phyloP scores from a whole-genome alignment of 2,797 vertebrate genomes.

The Propithecus perrieri region DNA sequence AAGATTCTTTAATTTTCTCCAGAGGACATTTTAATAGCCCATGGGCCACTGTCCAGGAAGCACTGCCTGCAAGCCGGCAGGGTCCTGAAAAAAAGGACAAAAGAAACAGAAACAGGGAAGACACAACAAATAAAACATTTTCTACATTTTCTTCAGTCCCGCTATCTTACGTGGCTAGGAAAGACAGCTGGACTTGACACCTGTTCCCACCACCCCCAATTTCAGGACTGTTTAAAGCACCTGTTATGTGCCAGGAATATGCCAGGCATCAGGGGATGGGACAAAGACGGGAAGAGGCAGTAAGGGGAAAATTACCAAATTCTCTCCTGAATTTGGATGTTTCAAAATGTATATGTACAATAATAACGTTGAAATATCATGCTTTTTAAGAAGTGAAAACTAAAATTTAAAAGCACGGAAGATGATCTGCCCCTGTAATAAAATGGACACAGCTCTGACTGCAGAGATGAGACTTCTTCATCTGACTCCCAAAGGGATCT shows the following conservation, averaged over 20 bases:
- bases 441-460: background rate
- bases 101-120: background rate
- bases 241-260: background rate
- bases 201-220: background rate
- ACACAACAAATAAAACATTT: background rate
- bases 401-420: background rate
- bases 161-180: background rate
- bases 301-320: background rate
- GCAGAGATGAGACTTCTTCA: background rate
- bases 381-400: constrained; percentile 21
- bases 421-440: background rate
- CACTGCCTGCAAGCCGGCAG: background rate
- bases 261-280: background rate
- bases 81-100: background rate
- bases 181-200: background rate
- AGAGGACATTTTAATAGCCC: background rate
- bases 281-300: background rate
- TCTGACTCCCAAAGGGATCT: background rate
- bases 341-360: background rate
- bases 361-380: background rate
- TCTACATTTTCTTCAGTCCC: background rate
- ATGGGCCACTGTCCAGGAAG: background rate
- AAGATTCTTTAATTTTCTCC: background rate
- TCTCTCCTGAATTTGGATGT: background rate
- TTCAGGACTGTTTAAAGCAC: background rate